Conservation (phyloP, 2,888 invertebrate genomes). For the Geophilus truncorum region DNA sequence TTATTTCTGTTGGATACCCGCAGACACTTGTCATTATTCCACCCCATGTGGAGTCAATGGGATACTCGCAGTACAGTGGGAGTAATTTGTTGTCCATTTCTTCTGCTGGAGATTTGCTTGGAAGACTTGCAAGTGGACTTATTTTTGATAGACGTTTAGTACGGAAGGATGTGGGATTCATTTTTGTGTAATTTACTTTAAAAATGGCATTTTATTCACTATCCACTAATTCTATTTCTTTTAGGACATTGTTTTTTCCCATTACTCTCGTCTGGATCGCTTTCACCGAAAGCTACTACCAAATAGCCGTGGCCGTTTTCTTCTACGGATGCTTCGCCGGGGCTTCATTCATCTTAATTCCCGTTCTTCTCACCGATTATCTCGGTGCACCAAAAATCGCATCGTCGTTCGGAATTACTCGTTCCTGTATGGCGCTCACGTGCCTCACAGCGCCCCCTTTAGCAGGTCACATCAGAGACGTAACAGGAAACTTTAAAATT, state of each 20-base stretch:
- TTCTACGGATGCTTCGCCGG: slow-evolving; percentile 47
- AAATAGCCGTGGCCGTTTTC: not conserved
- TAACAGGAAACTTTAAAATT: not conserved
- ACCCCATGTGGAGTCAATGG: not conserved
- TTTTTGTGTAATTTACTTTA: slow-evolving; percentile 33
- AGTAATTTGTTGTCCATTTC: not conserved
- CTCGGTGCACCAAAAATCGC: slow-evolving; percentile 70
- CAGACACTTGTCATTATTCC: not conserved
- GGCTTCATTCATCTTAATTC: slow-evolving; percentile 70
- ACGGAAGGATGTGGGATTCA: not conserved
- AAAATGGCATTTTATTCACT: too few species aligned
- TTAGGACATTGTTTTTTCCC: too few species aligned
- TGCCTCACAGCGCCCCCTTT: slow-evolving; percentile 58
- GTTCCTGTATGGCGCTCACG: slow-evolving; percentile 72
- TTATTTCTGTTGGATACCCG: not conserved
- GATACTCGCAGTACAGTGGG: not conserved
- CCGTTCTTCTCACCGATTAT: slow-evolving; percentile 66
- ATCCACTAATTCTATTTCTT: too few species aligned
- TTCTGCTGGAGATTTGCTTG: not conserved
- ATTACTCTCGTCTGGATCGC: not conserved
- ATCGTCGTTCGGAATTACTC: slow-evolving; percentile 66
- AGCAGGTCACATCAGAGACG: not conserved
- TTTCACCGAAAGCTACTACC: not conserved
- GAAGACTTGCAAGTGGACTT: not conserved
- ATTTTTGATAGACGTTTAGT: not conserved